Percentiles rank a stretch among this genome's conserved stretches.
phyloP scores from a whole-genome alignment of 2,113 vertebrate species.

The Nyctibius bracteatus region DNA sequence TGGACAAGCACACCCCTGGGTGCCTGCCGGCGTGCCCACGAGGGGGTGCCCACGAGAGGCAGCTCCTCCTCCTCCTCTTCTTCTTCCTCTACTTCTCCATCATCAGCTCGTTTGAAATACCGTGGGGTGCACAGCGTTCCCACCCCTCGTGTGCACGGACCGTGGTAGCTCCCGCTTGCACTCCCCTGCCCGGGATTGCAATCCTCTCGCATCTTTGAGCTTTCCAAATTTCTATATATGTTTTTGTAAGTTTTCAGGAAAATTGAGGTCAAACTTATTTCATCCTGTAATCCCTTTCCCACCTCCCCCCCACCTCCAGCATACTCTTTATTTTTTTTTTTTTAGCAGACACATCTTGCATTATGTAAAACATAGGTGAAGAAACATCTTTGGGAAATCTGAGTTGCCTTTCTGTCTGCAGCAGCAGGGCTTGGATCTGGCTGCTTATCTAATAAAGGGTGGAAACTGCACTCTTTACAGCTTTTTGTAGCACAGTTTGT shows the following conservation, averaged over 20 bases:
- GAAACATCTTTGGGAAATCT: constrained; percentile 10
- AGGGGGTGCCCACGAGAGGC: constrained; percentile 7
- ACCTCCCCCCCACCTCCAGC: accelerated
- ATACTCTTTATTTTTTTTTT: neutral
- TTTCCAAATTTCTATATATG: neutral
- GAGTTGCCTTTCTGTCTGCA: constrained; percentile 47
- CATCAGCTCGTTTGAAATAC: neutral
- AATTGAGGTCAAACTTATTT: constrained; percentile 71
- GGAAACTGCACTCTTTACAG: constrained; percentile 63
- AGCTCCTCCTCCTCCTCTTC: neutral
- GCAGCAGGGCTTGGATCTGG: constrained; percentile 44
- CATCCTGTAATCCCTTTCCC: neutral
- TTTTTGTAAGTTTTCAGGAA: constrained; percentile 43
- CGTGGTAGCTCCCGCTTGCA: neutral
- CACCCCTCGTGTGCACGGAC: accelerated
- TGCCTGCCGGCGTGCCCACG: neutral
- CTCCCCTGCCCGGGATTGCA: neutral
- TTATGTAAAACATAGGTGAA: constrained; percentile 50
- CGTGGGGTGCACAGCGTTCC: neutral
- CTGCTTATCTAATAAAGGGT: constrained; percentile 74
- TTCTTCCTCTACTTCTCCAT: neutral
- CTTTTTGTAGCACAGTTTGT: constrained; percentile 74
- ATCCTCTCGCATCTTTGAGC: neutral
- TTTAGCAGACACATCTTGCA: neutral
- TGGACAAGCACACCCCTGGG: neutral